Percentiles rank a stretch among this genome's conserved stretches.
Conservation (phyloP, 2,888 invertebrate species). For the Mythimna pallens region DNA sequence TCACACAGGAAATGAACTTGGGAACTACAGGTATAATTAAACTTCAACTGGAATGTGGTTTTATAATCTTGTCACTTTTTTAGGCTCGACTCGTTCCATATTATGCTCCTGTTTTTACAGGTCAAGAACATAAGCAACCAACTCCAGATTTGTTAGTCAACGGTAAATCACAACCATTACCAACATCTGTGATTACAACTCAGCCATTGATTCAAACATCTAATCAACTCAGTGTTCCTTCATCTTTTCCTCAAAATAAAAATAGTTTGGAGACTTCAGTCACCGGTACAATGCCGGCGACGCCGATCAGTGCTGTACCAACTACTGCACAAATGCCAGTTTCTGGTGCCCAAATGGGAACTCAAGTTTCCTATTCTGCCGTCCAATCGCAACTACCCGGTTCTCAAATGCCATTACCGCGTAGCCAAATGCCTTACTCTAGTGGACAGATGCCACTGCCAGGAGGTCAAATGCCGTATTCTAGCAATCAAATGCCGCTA, state of each 20-base stretch:
- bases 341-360: slow-evolving; percentile 18
- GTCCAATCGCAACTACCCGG: slow-evolving; percentile 23
- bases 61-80: neutral
- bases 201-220: slow-evolving; percentile 54
- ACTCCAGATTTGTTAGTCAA: slow-evolving; percentile 85
- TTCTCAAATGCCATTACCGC: slow-evolving; percentile 25
- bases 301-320: slow-evolving; percentile 15
- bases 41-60: neutral
- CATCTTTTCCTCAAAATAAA: slow-evolving; percentile 48
- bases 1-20: slow-evolving; percentile 93
- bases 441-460: slow-evolving; percentile 10
- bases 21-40: slow-evolving; percentile 15
- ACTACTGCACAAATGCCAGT: slow-evolving; percentile 32
- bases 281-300: slow-evolving; percentile 7
- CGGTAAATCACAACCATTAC: slow-evolving; percentile 69
- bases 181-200: slow-evolving; percentile 44
- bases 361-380: slow-evolving; percentile 15
- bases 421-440: slow-evolving; percentile 22
- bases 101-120: slow-evolving; percentile 51
- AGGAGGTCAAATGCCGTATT: slow-evolving; percentile 19
- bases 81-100: too few species aligned
- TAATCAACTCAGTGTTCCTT: slow-evolving; percentile 68
- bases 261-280: slow-evolving; percentile 52
- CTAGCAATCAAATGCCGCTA: slow-evolving; percentile 2
- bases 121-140: slow-evolving; percentile 74